Percentiles rank a stretch among this genome's conserved stretches.
Evolutionary conservation across 2,888 invertebrate species (phyloP).

Genomic region (Tenthredo scrophulariae): DNA sequence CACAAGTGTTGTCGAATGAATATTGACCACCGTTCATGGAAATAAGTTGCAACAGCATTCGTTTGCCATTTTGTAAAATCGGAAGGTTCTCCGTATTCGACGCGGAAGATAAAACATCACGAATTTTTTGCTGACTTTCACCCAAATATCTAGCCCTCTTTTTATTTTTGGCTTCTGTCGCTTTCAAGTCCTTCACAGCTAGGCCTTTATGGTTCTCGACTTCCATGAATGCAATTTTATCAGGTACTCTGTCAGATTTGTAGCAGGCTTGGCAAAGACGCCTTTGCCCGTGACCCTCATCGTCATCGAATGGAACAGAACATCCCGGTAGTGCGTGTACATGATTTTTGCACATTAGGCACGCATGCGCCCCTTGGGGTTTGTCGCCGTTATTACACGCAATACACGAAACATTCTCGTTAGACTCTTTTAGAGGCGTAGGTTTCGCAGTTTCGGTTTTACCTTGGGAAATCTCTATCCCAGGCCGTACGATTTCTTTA

Average conservation of each 20-base stretch:
- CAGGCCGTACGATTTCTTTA: too few relatives aligned
- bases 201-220: not conserved
- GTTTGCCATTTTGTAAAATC: not conserved
- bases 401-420: not conserved
- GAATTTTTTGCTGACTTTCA: constrained; percentile 13
- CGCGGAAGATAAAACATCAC: not conserved
- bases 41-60: not conserved
- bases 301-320: not conserved
- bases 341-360: not conserved
- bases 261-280: not conserved
- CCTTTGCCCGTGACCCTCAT: not conserved
- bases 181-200: not conserved
- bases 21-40: constrained; percentile 8
- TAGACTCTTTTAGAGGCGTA: not conserved
- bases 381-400: not conserved
- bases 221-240: not conserved
- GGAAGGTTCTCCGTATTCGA: not conserved
- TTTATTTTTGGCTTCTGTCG: not conserved
- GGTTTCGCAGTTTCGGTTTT: not conserved
- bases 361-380: not conserved
- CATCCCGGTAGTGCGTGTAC: constrained; percentile 1
- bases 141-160: constrained; percentile 1
- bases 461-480: not conserved
- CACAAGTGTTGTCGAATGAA: constrained; percentile 24
- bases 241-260: not conserved